phyloP scores from a whole-genome alignment of 1,140 invertebrate species.

The Euwallacea similis region DNA sequence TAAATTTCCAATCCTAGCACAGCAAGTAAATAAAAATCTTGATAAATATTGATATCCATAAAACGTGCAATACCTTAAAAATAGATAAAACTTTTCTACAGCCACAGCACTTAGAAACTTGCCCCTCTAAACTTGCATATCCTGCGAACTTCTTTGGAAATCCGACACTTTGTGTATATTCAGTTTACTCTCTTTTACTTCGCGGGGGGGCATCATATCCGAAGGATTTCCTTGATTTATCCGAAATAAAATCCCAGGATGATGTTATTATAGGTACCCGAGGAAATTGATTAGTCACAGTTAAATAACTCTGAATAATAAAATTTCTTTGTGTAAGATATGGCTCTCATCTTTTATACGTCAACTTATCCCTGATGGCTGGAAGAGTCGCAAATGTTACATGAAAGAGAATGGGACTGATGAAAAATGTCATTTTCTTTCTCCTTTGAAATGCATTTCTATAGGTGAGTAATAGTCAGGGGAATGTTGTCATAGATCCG shows the following conservation, averaged over 20 bases:
- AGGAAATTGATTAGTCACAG: background rate
- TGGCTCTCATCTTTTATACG: constrained; percentile 10
- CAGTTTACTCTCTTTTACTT: constrained; percentile 12
- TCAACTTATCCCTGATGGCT: constrained; percentile 5
- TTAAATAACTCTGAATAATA: background rate
- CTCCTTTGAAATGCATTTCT: constrained; percentile 20
- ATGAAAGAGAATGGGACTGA: constrained; percentile 1
- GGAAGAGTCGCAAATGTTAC: constrained; percentile 12
- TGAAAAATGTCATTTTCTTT: constrained; percentile 18
- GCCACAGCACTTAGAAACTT: background rate
- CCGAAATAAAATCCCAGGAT: too few species aligned
- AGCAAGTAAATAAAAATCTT: background rate
- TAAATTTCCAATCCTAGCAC: background rate
- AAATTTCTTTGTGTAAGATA: constrained; percentile 7
- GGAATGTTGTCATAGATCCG: constrained; percentile 7
- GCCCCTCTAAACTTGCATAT: constrained; percentile 1
- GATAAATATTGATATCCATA: constrained; percentile 2
- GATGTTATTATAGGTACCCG: background rate
- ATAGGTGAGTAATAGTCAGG: constrained; percentile 20
- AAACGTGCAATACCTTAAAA: background rate
- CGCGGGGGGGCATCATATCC: too few species aligned
- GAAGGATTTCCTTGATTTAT: too few species aligned
- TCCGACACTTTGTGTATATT: constrained; percentile 12
- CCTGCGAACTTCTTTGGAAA: constrained; percentile 9
- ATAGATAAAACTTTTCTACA: constrained; percentile 12